Conservation (phyloP, 2,888 invertebrate genomes). For the Mimachlamys varia region DNA sequence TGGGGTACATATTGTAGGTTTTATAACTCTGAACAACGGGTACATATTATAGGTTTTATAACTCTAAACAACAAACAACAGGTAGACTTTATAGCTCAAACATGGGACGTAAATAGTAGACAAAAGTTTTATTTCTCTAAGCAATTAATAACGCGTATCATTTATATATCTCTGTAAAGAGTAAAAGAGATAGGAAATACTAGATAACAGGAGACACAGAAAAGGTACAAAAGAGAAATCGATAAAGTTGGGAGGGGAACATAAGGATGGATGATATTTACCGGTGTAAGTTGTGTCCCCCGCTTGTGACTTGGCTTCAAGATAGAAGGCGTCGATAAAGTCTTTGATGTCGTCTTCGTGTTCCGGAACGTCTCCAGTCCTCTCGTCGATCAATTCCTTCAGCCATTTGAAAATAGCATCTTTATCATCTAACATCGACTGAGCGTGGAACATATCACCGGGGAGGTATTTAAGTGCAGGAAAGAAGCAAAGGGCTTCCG, state of each 20-base stretch:
- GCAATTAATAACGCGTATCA: too few species aligned
- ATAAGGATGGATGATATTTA: background rate
- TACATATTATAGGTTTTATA: too few species aligned
- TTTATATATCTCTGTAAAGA: too few species aligned
- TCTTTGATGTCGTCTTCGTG: background rate
- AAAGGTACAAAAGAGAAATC: background rate
- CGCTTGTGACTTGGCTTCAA: background rate
- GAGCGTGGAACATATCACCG: constrained; percentile 40
- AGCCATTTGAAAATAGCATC: background rate
- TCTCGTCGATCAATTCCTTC: background rate
- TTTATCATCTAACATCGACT: background rate
- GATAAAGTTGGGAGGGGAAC: background rate
- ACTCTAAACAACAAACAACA: background rate
- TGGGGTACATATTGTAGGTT: too few species aligned
- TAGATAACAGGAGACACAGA: background rate
- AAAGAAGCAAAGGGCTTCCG: constrained; percentile 36
- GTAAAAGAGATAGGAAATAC: background rate
- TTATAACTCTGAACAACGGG: too few species aligned
- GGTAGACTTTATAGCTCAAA: too few species aligned
- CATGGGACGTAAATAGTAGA: too few species aligned
- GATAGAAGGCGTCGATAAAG: background rate
- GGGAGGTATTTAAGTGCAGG: constrained; percentile 42
- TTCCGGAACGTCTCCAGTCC: background rate
- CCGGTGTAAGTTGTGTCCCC: background rate
- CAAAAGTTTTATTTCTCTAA: too few species aligned